A percentile compares a stretch with the other conserved stretches of the same genome.
phyloP scores from a whole-genome alignment of 2,113 vertebrate genomes.

The Zapornia atra region DNA sequence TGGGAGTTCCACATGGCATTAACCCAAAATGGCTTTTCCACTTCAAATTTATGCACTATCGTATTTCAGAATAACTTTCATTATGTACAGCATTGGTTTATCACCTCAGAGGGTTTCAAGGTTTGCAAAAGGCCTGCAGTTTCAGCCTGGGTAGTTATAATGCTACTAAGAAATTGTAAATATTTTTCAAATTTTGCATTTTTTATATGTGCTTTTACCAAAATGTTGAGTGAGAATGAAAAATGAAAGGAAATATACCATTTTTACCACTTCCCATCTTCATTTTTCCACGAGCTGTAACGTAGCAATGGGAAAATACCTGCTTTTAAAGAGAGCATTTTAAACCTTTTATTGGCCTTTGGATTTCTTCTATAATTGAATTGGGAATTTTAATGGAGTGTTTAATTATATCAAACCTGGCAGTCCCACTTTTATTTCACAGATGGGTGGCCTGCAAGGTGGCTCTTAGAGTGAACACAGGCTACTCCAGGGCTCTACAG shows the following conservation, averaged over 20 bases:
- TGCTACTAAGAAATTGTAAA: neutral
- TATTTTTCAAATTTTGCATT: constrained; percentile 35
- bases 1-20: neutral
- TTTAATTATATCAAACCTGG: neutral
- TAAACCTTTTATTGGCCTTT: neutral
- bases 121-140: neutral
- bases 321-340: neutral
- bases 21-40: neutral
- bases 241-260: neutral
- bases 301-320: neutral
- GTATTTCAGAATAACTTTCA: constrained; percentile 10
- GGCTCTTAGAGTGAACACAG: neutral
- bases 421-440: neutral
- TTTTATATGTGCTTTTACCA: constrained; percentile 5
- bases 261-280: neutral
- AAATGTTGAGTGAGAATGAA: constrained; percentile 13
- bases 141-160: neutral
- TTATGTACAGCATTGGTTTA: neutral
- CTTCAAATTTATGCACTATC: neutral
- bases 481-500: neutral
- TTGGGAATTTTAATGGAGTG: neutral
- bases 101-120: neutral
- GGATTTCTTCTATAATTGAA: neutral
- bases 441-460: neutral
- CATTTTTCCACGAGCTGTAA: neutral